Conservation (phyloP, 2,113 vertebrate genomes). For the Perca flavescens region DNA sequence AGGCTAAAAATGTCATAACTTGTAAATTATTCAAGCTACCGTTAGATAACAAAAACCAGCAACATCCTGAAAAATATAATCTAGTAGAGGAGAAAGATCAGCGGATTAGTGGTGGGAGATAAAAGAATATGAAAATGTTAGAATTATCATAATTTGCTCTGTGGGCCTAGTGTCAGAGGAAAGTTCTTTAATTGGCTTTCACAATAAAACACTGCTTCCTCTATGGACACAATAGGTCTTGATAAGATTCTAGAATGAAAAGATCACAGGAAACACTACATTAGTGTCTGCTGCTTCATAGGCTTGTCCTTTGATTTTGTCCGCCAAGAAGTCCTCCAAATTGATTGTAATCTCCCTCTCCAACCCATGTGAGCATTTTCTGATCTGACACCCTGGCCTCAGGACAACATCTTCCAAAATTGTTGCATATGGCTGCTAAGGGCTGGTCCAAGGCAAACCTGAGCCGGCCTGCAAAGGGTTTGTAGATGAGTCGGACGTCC, state of each 20-base stretch:
- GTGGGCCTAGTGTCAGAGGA: constrained; percentile 18
- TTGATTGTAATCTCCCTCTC: too few relatives aligned
- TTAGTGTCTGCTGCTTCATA: too few relatives aligned
- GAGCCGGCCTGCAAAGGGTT: too few relatives aligned
- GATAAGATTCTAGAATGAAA: not conserved
- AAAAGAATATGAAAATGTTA: constrained; percentile 50
- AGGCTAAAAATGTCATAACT: constrained; percentile 74
- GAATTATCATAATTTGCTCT: constrained; percentile 52
- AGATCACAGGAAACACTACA: not conserved
- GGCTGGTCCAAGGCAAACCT: too few relatives aligned
- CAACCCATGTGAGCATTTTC: not conserved
- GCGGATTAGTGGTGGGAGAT: constrained; percentile 41
- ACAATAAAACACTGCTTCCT: constrained; percentile 26
- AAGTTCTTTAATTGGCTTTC: constrained; percentile 42
- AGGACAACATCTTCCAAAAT: not conserved
- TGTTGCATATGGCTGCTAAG: not conserved
- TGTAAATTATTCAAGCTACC: constrained; percentile 76
- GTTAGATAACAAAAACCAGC: constrained; percentile 63
- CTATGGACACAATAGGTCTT: constrained; percentile 1
- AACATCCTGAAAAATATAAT: constrained; percentile 63
- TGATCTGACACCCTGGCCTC: not conserved
- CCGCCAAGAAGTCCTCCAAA: too few relatives aligned
- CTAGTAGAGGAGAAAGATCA: constrained; percentile 46
- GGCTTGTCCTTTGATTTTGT: too few relatives aligned
- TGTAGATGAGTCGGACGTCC: too few relatives aligned